Percentiles rank a stretch among this genome's conserved stretches.
phyloP scores from a whole-genome alignment of 2,888 invertebrate species.

The Amiota minor region DNA sequence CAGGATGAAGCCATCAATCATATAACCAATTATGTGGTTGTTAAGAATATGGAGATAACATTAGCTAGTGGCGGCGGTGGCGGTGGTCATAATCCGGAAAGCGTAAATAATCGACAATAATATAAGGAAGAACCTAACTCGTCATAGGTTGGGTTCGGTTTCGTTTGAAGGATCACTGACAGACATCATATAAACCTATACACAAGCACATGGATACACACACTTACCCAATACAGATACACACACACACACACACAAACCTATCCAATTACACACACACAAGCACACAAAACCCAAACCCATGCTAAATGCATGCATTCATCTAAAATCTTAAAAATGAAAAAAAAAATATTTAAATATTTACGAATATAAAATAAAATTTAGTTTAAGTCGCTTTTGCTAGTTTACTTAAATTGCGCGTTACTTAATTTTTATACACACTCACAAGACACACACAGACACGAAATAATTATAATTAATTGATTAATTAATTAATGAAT shows the following conservation, averaged over 20 bases:
- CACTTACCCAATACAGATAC: slow-evolving; percentile 24
- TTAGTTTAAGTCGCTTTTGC: slow-evolving; percentile 27
- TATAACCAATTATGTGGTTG: slow-evolving; percentile 71
- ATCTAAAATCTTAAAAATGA: no score
- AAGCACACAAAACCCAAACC: slow-evolving; percentile 31
- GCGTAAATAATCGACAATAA: slow-evolving; percentile 72
- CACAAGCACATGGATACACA: slow-evolving; percentile 4
- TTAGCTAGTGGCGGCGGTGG: slow-evolving; percentile 62
- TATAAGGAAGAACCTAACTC: slow-evolving; percentile 68
- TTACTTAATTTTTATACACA: slow-evolving; percentile 22
- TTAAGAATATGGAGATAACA: slow-evolving; percentile 71
- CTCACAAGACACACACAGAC: not conserved
- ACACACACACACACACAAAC: not conserved
- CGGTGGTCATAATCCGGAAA: slow-evolving; percentile 61
- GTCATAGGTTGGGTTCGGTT: slow-evolving; percentile 37
- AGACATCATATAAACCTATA: no score
- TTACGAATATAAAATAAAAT: no score
- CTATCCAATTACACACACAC: not conserved
- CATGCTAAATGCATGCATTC: not conserved
- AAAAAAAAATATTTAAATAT: no score
- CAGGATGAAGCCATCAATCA: slow-evolving; percentile 72
- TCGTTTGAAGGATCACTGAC: slow-evolving; percentile 33
- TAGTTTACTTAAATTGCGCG: slow-evolving; percentile 28
- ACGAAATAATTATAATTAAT: not conserved
- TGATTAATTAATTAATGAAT: slow-evolving; percentile 18